These are phyloP conservation scores for human DNA, from an alignment of 2,113 vertebrate species.

Conservation along the genomic window GRCh38 chr1:45925001-45925500, in stretches of 20 bases:
- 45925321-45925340: background rate
- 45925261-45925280: constrained; percentile 9
- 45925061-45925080: background rate
- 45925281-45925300: background rate
- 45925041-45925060: background rate
- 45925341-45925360: background rate
- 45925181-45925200: background rate
- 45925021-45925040: background rate
- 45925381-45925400: constrained; percentile 18
- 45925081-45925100: background rate
- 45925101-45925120: background rate
- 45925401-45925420: background rate
- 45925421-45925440: constrained; percentile 25
- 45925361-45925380: constrained; percentile 20
- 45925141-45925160: background rate
- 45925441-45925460: background rate
- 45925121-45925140: background rate
- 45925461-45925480: background rate
- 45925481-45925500: background rate
- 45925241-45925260: background rate
- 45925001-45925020: background rate
- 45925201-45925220: background rate
- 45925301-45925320: background rate
- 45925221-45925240: background rate
- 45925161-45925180: background rate